phyloP scores from a whole-genome alignment of 2,113 vertebrate species.

The Mormyrus iriodes region DNA sequence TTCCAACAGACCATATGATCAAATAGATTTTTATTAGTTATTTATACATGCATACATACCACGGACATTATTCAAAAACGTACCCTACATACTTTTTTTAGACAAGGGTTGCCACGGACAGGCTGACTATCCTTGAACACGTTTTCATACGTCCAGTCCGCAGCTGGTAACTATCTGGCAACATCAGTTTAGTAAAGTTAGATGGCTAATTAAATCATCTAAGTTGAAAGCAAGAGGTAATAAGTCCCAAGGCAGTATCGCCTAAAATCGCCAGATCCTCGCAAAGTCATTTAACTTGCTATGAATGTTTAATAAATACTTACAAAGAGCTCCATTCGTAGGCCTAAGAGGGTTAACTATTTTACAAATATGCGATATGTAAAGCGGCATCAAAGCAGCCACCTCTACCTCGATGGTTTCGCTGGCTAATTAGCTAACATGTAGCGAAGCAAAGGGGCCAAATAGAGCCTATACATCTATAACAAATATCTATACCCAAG shows the following conservation, averaged over 20 bases:
- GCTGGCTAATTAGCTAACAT: conserved; percentile 46
- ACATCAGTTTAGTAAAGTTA: neutral
- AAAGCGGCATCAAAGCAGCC: neutral
- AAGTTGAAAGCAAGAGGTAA: neutral
- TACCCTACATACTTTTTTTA: neutral
- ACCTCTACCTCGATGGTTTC: conserved; percentile 52
- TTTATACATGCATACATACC: too few species aligned
- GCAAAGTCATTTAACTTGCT: neutral
- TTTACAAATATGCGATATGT: neutral
- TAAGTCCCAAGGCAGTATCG: neutral
- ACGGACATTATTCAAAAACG: neutral
- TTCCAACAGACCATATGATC: neutral
- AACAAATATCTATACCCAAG: neutral
- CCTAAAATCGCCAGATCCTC: neutral
- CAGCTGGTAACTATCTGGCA: neutral
- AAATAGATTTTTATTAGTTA: neutral
- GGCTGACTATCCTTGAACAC: neutral
- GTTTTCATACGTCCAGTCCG: neutral
- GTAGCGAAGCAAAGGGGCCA: neutral
- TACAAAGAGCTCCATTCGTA: neutral
- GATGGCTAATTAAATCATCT: neutral
- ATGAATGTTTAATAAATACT: neutral
- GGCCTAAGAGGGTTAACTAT: neutral
- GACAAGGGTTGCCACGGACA: neutral
- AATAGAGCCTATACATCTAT: neutral